Evolutionary conservation across 2,113 vertebrate species (phyloP), one percentile per base, ranked within the genome.

Genomic region (Pteruthius melanotis): DNA sequence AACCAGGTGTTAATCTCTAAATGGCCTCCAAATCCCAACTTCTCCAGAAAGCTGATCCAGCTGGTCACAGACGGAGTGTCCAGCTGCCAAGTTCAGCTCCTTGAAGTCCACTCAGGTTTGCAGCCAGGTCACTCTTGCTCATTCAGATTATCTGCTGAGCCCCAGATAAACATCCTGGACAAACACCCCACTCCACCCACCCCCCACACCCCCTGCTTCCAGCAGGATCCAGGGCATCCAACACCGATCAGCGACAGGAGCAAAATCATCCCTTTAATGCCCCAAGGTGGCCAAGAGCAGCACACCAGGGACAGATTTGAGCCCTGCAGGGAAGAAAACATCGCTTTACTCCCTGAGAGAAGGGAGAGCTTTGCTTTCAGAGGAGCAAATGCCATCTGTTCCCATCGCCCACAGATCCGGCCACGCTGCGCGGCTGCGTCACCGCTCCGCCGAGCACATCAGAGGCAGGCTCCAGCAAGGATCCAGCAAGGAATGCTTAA

Each of bases 341-440:
- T 47, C 5, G 0, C 7, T 95, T 86, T 74, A 52, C 82, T 80
- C 87, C 78, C 82, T 1, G 24, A 44, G 69, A 3, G 7, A 82
- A 89, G 57, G 65, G 53, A 93, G 40, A 64, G 68, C 39, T 96
- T 85, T 93, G 74, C 84, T 92, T 90, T 77, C 82, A 86, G 66
- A 28, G 4, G 50, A 95, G 87, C 91, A 94, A 85, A 83, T 88
- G 71, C 87, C 94, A 96, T 94, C 94, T 96, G 91, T 91, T 93
- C 75, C 89, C 3, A 3, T 87, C 84, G 33, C 94, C 91, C 93
- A 92, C 94, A 80, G 87, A 95, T 83, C 84, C 40, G 14, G 77
- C 72, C 91, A 56, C 9, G 13, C 75, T 64, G 66, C 2, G 3
- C 1, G 7, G 53, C 71, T 39, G 3, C 76, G 8, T 92, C 86